A percentile compares a stretch with the other conserved stretches of the same genome.
Conservation (phyloP, 2,797 vertebrate species). For the Fundulus diaphanus region DNA sequence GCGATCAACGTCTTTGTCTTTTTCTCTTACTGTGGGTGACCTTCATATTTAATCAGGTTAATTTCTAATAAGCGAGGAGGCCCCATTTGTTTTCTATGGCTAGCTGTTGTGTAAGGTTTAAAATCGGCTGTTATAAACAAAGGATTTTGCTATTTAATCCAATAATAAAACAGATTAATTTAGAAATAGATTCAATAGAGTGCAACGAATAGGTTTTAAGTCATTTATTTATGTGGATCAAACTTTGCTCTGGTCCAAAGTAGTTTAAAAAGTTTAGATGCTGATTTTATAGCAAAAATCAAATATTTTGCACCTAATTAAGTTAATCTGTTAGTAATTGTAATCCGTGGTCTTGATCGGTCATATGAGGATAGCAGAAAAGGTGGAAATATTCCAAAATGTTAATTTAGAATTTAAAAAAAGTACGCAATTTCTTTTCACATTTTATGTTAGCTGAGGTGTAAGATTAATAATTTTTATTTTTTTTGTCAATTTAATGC, state of each 20-base stretch:
- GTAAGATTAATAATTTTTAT: no score
- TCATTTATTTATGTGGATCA: not conserved
- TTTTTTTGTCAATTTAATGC: no score
- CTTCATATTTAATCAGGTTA: not conserved
- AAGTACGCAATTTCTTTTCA: no score
- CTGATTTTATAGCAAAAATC: not conserved
- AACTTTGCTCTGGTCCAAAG: not conserved
- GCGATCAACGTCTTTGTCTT: not conserved
- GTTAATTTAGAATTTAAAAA: not conserved
- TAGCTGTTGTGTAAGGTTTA: not conserved
- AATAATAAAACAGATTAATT: not conserved
- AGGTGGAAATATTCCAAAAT: not conserved
- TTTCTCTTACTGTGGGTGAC: not conserved
- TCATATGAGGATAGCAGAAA: not conserved
- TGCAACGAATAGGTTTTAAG: not conserved
- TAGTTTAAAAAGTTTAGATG: not conserved
- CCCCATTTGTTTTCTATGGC: constrained; percentile 29
- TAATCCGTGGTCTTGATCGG: not conserved
- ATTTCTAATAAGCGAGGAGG: constrained; percentile 39
- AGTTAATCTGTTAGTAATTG: not conserved
- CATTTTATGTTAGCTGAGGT: no score
- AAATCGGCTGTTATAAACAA: not conserved
- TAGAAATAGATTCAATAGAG: not conserved
- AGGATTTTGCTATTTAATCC: not conserved
- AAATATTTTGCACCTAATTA: not conserved